phyloP scores from a whole-genome alignment of 35 echinoderm and acorn worm species.

The Apostichopus californicus region DNA sequence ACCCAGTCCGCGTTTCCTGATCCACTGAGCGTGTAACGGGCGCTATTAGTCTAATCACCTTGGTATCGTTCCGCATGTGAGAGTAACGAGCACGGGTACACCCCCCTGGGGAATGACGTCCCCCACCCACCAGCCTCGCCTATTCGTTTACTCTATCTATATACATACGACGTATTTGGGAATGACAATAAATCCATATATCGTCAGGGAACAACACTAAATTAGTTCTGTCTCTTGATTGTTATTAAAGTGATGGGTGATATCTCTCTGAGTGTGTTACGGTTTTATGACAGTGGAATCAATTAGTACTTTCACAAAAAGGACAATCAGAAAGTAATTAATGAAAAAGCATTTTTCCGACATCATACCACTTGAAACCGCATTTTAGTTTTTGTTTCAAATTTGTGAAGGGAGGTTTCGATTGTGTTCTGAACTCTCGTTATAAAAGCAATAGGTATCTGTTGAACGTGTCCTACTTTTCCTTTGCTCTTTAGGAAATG shows the following conservation, averaged over 20 bases:
- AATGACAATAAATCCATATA: too few species aligned
- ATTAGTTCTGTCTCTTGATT: background rate
- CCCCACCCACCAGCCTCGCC: background rate
- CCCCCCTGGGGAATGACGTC: background rate
- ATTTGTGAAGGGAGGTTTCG: too few species aligned
- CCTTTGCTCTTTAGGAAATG: too few species aligned
- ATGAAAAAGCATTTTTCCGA: constrained; percentile 17
- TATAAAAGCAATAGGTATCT: too few species aligned
- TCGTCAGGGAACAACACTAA: too few species aligned
- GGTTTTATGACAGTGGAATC: constrained; percentile 25
- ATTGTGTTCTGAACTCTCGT: too few species aligned
- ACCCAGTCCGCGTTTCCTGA: background rate
- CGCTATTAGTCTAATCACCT: constrained; percentile 46
- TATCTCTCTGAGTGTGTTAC: background rate
- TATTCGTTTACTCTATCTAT: too few species aligned
- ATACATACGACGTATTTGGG: too few species aligned
- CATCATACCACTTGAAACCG: too few species aligned
- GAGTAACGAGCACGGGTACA: background rate
- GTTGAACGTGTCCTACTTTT: too few species aligned
- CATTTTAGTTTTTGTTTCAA: too few species aligned
- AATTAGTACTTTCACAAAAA: constrained; percentile 28
- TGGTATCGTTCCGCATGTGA: background rate
- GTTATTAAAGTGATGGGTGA: constrained; percentile 26
- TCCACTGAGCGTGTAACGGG: constrained; percentile 35
- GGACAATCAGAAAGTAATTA: constrained; percentile 35